Evolutionary conservation across 2,797 vertebrate species (phyloP).

Genomic region (Heliangelus exortis): DNA sequence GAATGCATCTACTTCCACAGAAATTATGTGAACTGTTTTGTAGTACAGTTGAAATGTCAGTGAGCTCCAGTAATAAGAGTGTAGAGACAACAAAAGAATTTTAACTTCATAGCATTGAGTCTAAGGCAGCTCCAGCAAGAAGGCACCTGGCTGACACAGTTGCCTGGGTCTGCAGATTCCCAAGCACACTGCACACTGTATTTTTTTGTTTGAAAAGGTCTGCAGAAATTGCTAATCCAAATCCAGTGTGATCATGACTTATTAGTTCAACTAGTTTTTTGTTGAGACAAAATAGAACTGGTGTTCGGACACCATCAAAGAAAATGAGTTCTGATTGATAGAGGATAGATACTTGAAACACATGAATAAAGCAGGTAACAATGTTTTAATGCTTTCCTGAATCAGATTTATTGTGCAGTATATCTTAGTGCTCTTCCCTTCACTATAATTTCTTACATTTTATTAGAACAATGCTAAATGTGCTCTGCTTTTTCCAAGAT

Average conservation of each 20-base stretch:
- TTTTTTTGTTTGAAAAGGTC: background rate
- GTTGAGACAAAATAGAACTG: background rate
- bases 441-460: background rate
- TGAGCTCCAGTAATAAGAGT: background rate
- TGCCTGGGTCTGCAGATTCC: background rate
- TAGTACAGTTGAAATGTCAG: background rate
- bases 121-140: background rate
- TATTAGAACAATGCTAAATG: background rate
- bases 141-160: background rate
- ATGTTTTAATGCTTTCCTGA: background rate
- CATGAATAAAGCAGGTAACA: background rate
- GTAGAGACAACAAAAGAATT: background rate
- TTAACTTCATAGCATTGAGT: background rate
- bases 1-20: background rate
- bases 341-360: background rate
- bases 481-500: background rate
- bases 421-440: background rate
- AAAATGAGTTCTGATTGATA: background rate
- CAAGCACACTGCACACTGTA: fast-evolving
- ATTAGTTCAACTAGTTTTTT: background rate
- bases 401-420: background rate
- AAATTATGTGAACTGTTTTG: background rate
- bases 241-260: background rate
- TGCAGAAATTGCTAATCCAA: background rate
- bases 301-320: background rate